phyloP scores from a whole-genome alignment of 2,888 invertebrate genomes.

The Bedellia somnulentella region DNA sequence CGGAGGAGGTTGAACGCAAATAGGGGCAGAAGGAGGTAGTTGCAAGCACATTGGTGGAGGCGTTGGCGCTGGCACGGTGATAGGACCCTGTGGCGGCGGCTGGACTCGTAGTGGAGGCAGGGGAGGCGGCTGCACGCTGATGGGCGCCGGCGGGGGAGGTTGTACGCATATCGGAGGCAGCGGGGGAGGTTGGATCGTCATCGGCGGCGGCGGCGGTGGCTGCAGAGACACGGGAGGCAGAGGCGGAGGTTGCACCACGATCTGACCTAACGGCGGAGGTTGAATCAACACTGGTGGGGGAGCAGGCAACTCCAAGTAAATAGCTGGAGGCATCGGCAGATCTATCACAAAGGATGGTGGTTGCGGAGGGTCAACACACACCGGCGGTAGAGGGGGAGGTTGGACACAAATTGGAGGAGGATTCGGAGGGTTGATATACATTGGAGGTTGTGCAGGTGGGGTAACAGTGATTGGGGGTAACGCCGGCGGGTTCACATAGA shows the following conservation, averaged over 20 bases:
- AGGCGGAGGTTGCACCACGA: slow-evolving; percentile 40
- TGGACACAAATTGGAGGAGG: slow-evolving; percentile 16
- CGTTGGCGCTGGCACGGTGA: slow-evolving; percentile 35
- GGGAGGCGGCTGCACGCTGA: slow-evolving; percentile 35
- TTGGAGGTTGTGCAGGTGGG: slow-evolving; percentile 27
- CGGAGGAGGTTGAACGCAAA: slow-evolving; percentile 35
- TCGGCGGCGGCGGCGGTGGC: slow-evolving; percentile 24
- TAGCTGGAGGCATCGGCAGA: slow-evolving; percentile 16
- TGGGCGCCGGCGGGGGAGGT: slow-evolving; percentile 5
- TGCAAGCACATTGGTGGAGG: slow-evolving; percentile 35
- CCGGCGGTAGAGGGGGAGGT: slow-evolving; percentile 22
- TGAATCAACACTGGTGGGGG: slow-evolving; percentile 35
- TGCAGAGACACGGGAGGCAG: slow-evolving; percentile 38
- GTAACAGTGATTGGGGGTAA: slow-evolving; percentile 29
- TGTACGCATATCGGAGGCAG: neutral
- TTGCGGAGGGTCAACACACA: slow-evolving; percentile 26
- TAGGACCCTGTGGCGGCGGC: slow-evolving; percentile 30
- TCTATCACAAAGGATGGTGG: slow-evolving; percentile 19
- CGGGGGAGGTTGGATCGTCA: neutral
- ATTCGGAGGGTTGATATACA: slow-evolving; percentile 23
- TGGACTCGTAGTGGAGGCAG: slow-evolving; percentile 34
- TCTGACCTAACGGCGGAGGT: slow-evolving; percentile 33
- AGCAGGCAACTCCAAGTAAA: slow-evolving; percentile 18
- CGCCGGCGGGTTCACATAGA: slow-evolving; percentile 26
- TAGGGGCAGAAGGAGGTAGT: slow-evolving; percentile 25